phyloP scores from a whole-genome alignment of 2,797 vertebrate genomes.

The Limnodromus scolopaceus region DNA sequence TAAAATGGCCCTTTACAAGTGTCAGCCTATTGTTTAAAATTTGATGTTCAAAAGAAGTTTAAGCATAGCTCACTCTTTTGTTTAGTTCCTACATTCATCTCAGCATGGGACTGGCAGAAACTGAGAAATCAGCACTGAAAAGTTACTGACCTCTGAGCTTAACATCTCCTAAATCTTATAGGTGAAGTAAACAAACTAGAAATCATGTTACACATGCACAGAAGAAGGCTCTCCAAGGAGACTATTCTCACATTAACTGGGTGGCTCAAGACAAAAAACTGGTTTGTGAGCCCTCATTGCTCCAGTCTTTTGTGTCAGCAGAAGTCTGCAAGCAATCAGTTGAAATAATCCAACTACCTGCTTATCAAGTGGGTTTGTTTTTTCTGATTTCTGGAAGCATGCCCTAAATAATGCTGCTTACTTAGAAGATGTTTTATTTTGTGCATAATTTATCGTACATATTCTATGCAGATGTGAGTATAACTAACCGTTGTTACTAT shows the following conservation, averaged over 20 bases:
- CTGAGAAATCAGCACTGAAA: background rate
- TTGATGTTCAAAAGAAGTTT: background rate
- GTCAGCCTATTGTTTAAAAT: background rate
- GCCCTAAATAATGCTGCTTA: background rate
- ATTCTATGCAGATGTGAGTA: conserved; percentile 32
- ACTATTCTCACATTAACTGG: background rate
- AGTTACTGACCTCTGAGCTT: background rate
- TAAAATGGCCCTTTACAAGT: background rate
- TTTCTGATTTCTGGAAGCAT: background rate
- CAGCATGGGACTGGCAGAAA: background rate
- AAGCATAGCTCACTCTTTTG: background rate
- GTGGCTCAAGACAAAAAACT: background rate
- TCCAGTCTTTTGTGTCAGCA: background rate
- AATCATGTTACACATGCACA: background rate
- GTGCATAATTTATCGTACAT: background rate
- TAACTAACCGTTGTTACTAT: conserved; percentile 10
- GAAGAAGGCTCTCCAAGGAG: background rate
- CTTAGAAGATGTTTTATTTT: conserved; percentile 19
- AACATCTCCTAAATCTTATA: background rate
- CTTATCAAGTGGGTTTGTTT: conserved; percentile 2
- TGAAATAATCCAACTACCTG: conserved; percentile 42
- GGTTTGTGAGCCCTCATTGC: background rate
- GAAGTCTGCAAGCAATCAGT: conserved; percentile 35
- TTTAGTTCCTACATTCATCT: background rate
- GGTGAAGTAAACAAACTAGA: background rate